A percentile compares a stretch with the other conserved stretches of the same genome.
phyloP scores from a whole-genome alignment of 2,888 invertebrate species.

The Hesperia comma region DNA sequence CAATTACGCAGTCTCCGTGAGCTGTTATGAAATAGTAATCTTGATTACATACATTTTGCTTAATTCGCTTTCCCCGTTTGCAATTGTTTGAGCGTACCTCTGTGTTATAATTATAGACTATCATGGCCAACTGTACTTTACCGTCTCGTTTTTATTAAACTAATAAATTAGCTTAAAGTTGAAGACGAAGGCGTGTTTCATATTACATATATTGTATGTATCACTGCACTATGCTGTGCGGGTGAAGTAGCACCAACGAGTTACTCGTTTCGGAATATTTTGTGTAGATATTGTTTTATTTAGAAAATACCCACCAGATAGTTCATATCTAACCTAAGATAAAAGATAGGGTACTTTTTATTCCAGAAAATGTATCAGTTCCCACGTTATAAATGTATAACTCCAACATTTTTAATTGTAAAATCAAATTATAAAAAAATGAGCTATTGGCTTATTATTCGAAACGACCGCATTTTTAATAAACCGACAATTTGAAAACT shows the following conservation, averaged over 20 bases:
- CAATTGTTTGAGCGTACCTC: constrained; percentile 19
- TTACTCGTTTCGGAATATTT: too few species aligned
- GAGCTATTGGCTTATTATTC: too few species aligned
- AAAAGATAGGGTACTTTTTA: too few species aligned
- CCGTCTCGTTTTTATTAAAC: constrained; percentile 13
- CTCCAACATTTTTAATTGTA: too few species aligned
- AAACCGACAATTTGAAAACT: too few species aligned
- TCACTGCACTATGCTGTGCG: constrained; percentile 17
- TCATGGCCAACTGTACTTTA: constrained; percentile 5
- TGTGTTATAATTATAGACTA: constrained; percentile 24
- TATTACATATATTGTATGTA: too few species aligned
- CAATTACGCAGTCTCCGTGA: constrained; percentile 14
- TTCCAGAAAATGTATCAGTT: too few species aligned
- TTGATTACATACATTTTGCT: constrained; percentile 16
- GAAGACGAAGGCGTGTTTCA: too few species aligned
- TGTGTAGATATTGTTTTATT: background rate
- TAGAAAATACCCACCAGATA: background rate
- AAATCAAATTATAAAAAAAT: too few species aligned
- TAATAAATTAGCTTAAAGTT: background rate
- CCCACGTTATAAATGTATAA: too few species aligned
- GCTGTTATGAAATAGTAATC: constrained; percentile 19
- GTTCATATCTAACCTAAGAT: too few species aligned
- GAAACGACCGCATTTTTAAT: too few species aligned
- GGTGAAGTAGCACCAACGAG: background rate
- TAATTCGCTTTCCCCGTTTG: constrained; percentile 26